Evolutionary conservation across 2,113 vertebrate genomes (phyloP).

Genomic region (Myiozetetes cayanensis): DNA sequence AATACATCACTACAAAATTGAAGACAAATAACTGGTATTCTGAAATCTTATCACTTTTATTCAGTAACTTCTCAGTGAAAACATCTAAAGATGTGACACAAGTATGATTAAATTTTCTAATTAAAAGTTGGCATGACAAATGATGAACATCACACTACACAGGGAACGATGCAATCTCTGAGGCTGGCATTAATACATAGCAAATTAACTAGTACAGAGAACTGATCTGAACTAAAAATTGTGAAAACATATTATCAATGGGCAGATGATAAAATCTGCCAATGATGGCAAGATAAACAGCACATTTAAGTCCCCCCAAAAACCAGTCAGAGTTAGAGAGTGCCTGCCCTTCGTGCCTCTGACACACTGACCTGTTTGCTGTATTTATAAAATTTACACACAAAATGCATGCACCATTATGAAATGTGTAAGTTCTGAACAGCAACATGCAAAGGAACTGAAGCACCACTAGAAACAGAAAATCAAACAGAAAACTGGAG

Average conservation of each 20-base stretch:
- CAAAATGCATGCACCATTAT: too few relatives aligned
- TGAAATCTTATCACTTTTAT: not conserved
- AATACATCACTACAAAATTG: not conserved
- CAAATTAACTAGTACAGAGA: not conserved
- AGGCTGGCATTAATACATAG: not conserved
- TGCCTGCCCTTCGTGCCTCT: not conserved
- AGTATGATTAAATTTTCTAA: not conserved
- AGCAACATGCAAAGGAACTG: not conserved
- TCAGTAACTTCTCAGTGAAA: not conserved
- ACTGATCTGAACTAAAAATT: not conserved
- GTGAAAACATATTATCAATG: not conserved
- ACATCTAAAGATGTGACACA: not conserved
- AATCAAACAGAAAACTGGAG: not conserved
- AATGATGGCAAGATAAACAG: not conserved
- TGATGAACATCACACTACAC: not conserved
- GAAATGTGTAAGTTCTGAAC: not conserved
- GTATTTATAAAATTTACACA: not conserved
- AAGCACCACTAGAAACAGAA: not conserved
- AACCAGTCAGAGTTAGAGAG: not conserved
- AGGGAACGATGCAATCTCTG: not conserved
- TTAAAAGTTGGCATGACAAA: not conserved
- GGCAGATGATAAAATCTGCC: not conserved
- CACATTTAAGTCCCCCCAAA: fast-evolving
- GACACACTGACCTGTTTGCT: fast-evolving
- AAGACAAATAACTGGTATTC: not conserved